Evolutionary conservation across 2,113 vertebrate genomes (phyloP), one percentile per base, ranked within the genome.

Genomic region (Corythoichthys haematopterus): DNA sequence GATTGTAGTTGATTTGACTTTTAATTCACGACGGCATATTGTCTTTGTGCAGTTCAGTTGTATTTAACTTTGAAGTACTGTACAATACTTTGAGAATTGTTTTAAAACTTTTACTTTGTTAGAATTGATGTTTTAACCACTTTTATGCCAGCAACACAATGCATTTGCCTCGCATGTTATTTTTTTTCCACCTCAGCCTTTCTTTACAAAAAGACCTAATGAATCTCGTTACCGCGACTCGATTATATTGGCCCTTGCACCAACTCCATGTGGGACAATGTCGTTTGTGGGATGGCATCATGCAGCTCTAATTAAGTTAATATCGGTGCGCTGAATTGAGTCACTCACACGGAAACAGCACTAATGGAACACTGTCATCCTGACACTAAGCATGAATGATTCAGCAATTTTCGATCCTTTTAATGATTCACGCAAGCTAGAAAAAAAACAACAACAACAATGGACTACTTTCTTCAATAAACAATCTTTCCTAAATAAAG

Each of bases 281-380:
- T n/a, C 65, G 14, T 70, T 68, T 14, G 66, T 64, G 14, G 2
- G 28, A 64, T 8, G 6, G 36, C 60, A n/a, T 60, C 59, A 46
- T 48, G 35, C 33, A 6, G 56, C 40, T 33, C 47, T 6, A 50
- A 1, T 37, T 13, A 47, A n/a, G 16, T 68, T 68, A 64, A 69
- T 65, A 55, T 15, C 16, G 37, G 16, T 14, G 43, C 67, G 68
- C 70, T 74, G 64, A 78, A 28, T 28, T 63, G 8, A 73, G n/a
- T 43, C 55, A 12, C 35, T 12, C 6, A 46, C 36, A 52, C 16
- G 3, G 28, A 6, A 57, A 51, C 51, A 35, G 33, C 16, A 15
- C 67, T 77, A 74, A 76, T 72, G 58, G 69, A 76, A 72, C 75
- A 61, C 59, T 70, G 79, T 71, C 35, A 62, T 51, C 11, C 53